Evolutionary conservation across 92 coral and sea anemone species (phyloP).

Genomic region (Palythoa grandis): DNA sequence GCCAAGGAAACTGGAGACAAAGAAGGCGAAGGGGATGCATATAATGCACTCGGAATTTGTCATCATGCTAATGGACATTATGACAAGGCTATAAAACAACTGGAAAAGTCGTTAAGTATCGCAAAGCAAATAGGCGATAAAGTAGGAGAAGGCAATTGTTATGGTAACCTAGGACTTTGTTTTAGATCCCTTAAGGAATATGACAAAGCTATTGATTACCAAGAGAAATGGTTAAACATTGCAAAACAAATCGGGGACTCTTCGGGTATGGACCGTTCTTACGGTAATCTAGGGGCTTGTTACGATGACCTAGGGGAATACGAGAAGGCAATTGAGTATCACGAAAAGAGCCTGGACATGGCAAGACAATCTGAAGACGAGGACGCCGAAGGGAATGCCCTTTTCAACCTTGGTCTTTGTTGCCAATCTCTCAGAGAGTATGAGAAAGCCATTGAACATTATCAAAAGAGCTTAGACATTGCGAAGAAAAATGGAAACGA

Average conservation of each 20-base stretch:
- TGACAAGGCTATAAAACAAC: background rate
- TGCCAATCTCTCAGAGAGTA: background rate
- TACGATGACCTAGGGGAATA: background rate
- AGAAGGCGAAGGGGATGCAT: background rate
- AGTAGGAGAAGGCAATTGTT: background rate
- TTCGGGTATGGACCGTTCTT: background rate
- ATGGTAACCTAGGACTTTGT: background rate
- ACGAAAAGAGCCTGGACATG: background rate
- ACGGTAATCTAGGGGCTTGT: background rate
- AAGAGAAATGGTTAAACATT: background rate
- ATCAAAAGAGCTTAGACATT: background rate
- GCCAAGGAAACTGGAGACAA: background rate
- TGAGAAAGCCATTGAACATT: background rate
- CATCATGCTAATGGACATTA: constrained; percentile 2
- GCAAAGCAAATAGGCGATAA: background rate
- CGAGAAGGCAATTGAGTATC: background rate
- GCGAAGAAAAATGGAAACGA: background rate
- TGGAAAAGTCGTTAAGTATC: background rate
- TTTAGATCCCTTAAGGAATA: background rate
- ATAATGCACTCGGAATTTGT: background rate
- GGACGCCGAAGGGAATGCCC: background rate
- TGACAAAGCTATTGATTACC: background rate
- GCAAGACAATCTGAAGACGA: background rate
- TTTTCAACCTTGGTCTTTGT: background rate
- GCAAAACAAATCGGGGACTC: background rate